Evolutionary conservation across 2,797 vertebrate species (phyloP).

Genomic region (Lates japonicus): DNA sequence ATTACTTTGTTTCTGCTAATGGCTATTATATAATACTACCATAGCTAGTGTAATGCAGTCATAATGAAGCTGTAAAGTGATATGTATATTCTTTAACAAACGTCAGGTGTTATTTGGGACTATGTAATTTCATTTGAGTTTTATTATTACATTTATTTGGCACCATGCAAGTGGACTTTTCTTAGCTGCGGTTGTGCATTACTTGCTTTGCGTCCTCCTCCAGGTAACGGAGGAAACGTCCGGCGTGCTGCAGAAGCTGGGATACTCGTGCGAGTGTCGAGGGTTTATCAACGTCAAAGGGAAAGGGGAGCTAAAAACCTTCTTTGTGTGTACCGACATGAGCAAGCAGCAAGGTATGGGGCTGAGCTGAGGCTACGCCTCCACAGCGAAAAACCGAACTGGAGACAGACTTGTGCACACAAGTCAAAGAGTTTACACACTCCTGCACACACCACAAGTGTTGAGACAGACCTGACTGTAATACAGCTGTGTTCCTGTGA

Average conservation of each 20-base stretch:
- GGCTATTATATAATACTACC: neutral
- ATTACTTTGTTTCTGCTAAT: neutral
- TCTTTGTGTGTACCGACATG: slow-evolving; percentile 96
- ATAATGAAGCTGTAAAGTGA: neutral
- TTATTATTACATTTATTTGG: neutral
- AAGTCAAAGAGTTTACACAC: slow-evolving; percentile 51
- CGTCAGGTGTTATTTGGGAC: neutral
- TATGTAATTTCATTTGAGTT: neutral
- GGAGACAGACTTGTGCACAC: slow-evolving; percentile 28
- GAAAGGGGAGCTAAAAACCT: slow-evolving; percentile 96
- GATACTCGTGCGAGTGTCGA: slow-evolving; percentile 96
- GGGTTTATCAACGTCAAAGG: slow-evolving; percentile 97
- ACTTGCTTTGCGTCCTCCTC: neutral
- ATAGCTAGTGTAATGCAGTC: neutral
- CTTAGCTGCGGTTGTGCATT: neutral
- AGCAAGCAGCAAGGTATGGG: slow-evolving; percentile 94
- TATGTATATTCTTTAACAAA: neutral
- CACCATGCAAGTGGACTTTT: neutral
- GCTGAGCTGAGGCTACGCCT: slow-evolving; percentile 87
- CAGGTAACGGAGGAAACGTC: slow-evolving; percentile 97
- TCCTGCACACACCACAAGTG: slow-evolving; percentile 20
- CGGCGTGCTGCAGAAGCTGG: slow-evolving; percentile 89
- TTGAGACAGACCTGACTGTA: slow-evolving; percentile 27
- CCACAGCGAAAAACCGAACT: slow-evolving; percentile 11
- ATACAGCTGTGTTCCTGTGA: slow-evolving; percentile 27